A percentile compares a stretch with the other conserved stretches of the same genome.
phyloP scores from a whole-genome alignment of 2,797 vertebrate species.

The Acrossocheilus wenchowensis region DNA sequence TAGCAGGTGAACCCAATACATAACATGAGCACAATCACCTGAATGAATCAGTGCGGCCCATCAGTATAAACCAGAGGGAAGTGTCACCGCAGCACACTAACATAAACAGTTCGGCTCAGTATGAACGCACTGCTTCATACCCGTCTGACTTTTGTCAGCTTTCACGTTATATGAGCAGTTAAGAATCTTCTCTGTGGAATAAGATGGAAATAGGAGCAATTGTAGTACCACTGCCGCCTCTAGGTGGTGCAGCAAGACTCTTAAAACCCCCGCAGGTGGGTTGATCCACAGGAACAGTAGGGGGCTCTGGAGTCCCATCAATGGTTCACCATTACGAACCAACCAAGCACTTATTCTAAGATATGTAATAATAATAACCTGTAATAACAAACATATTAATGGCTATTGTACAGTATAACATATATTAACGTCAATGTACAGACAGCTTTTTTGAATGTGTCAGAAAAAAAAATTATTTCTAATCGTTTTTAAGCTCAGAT shows the following conservation, averaged over 20 bases:
- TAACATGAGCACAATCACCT: slow-evolving; percentile 48
- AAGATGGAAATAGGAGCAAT: background rate
- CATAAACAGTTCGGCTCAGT: background rate
- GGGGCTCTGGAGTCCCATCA: slow-evolving; percentile 17
- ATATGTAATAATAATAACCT: slow-evolving; percentile 49
- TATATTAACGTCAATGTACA: slow-evolving; percentile 73
- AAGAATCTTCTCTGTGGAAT: slow-evolving; percentile 14
- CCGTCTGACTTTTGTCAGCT: background rate
- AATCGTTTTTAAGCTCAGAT: slow-evolving; percentile 42
- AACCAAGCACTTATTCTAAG: slow-evolving; percentile 48
- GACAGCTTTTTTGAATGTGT: slow-evolving; percentile 80
- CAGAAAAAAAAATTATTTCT: slow-evolving; percentile 39
- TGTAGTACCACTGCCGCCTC: slow-evolving; percentile 3
- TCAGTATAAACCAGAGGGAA: background rate
- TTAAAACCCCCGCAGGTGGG: background rate
- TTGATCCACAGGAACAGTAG: slow-evolving; percentile 20
- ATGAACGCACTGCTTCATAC: background rate
- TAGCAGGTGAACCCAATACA: slow-evolving; percentile 28
- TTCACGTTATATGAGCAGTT: background rate
- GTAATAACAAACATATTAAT: slow-evolving; percentile 52
- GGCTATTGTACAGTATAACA: slow-evolving; percentile 57
- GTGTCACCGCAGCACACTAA: slow-evolving; percentile 9
- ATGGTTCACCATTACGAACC: slow-evolving; percentile 33
- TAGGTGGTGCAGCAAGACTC: slow-evolving; percentile 22
- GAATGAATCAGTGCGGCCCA: background rate